Percentiles rank a stretch among this genome's conserved stretches.
Conservation (phyloP, 1,140 invertebrate genomes). For the Portunus trituberculatus region DNA sequence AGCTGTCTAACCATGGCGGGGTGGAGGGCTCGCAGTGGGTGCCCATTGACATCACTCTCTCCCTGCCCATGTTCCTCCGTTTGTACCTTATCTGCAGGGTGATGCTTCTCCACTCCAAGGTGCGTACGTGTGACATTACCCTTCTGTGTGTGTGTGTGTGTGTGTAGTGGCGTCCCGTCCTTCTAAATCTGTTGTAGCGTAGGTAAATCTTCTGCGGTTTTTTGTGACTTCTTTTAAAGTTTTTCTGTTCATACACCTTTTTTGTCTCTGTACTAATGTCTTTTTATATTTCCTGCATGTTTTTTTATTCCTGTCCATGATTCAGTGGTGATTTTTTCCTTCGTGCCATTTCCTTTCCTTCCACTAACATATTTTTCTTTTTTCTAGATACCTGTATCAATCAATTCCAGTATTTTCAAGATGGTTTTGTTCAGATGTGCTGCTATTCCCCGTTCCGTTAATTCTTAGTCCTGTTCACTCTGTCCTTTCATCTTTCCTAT, state of each 20-base stretch:
- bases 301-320: not conserved
- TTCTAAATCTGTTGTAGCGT: too few species aligned
- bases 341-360: not conserved
- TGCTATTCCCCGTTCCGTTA: not conserved
- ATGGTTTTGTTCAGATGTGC: not conserved
- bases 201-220: too few species aligned
- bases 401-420: not conserved
- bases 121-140: conserved; percentile 80
- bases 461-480: not conserved
- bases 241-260: not conserved
- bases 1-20: conserved; percentile 94
- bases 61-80: conserved; percentile 99
- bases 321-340: not conserved
- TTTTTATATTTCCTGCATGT: too few species aligned
- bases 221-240: not conserved
- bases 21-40: conserved; percentile 90
- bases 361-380: not conserved
- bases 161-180: too few species aligned
- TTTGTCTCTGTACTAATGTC: not conserved
- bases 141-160: not conserved
- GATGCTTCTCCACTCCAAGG: conserved; percentile 98
- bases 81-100: conserved; percentile 99
- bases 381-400: not conserved
- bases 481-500: not conserved
- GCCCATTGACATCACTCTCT: conserved; percentile 96